phyloP scores from a whole-genome alignment of 2,888 invertebrate species.

The Pyrocoelia pectoralis region DNA sequence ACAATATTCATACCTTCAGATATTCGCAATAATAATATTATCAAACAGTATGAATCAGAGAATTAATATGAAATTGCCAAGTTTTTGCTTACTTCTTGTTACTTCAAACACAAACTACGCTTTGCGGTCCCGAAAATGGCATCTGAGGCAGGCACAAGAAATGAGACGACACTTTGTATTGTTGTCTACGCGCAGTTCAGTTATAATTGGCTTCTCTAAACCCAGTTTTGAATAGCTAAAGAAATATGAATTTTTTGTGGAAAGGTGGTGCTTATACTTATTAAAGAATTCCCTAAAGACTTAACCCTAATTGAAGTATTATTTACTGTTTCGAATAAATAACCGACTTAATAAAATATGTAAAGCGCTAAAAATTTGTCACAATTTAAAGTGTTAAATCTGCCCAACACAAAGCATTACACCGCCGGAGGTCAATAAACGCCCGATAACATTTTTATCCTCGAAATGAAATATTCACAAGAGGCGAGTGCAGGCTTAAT shows the following conservation, averaged over 20 bases:
- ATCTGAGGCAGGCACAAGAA: slow-evolving; percentile 46
- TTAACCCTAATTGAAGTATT: too few species aligned
- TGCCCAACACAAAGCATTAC: slow-evolving; percentile 30
- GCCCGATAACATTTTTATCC: slow-evolving; percentile 52
- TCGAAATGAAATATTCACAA: slow-evolving; percentile 53
- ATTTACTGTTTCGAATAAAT: background rate
- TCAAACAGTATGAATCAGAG: background rate
- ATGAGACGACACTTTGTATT: slow-evolving; percentile 48
- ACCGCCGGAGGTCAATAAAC: slow-evolving; percentile 46
- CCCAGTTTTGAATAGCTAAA: slow-evolving; percentile 37
- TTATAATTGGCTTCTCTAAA: slow-evolving; percentile 49
- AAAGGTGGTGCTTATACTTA: background rate
- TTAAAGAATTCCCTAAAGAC: too few species aligned
- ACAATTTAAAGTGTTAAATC: slow-evolving; percentile 34
- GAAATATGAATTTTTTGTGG: slow-evolving; percentile 28
- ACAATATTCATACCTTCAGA: too few species aligned
- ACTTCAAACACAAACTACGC: slow-evolving; percentile 37
- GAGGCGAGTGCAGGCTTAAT: slow-evolving; percentile 53
- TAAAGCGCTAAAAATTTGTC: slow-evolving; percentile 33
- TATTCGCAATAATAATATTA: too few species aligned
- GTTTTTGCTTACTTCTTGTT: slow-evolving; percentile 33
- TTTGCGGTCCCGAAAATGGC: slow-evolving; percentile 51
- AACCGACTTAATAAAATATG: slow-evolving; percentile 19
- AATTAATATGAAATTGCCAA: slow-evolving; percentile 27
- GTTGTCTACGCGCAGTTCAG: slow-evolving; percentile 46